Percentiles rank a stretch among this genome's conserved stretches.
Evolutionary conservation across 2,797 vertebrate species (phyloP).

Genomic region (Hephaestus fuliginosus): DNA sequence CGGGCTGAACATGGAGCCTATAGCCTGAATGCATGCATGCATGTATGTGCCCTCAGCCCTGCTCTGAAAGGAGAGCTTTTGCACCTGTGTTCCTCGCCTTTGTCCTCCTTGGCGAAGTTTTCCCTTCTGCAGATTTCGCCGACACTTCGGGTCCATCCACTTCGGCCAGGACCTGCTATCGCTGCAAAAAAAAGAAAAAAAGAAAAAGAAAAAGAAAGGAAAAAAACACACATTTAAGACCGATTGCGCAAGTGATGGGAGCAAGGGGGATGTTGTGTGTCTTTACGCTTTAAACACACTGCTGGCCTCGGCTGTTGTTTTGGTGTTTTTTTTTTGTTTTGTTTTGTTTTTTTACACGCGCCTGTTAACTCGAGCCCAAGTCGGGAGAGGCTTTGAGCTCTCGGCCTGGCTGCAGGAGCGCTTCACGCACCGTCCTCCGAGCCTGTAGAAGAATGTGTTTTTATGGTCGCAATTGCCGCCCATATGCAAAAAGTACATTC

Average conservation of each 20-base stretch:
- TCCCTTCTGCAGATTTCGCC: constrained; percentile 30
- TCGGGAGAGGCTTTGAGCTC: constrained; percentile 13
- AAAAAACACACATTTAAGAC: constrained; percentile 37
- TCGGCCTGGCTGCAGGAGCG: constrained; percentile 35
- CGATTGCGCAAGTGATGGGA: constrained; percentile 81
- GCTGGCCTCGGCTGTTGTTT: constrained; percentile 64
- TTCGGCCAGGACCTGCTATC: constrained; percentile 57
- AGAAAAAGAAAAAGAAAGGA: too few relatives aligned
- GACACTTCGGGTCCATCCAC: constrained; percentile 26
- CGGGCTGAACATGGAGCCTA: constrained; percentile 68
- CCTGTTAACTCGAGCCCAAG: constrained; percentile 20
- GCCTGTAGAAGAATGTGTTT: constrained; percentile 65
- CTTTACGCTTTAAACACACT: constrained; percentile 60
- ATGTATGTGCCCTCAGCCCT: constrained; percentile 26
- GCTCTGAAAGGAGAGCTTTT: constrained; percentile 63
- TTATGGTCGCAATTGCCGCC: constrained; percentile 72
- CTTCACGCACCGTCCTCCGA: constrained; percentile 42
- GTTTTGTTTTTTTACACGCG: constrained; percentile 39
- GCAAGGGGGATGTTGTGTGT: constrained; percentile 60
- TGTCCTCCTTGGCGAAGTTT: constrained; percentile 60
- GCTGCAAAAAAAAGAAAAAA: constrained; percentile 19
- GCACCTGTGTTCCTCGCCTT: constrained; percentile 78
- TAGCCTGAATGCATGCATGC: constrained; percentile 48
- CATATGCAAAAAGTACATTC: constrained; percentile 83
- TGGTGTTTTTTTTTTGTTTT: constrained; percentile 1